A percentile compares a stretch with the other conserved stretches of the same genome.
phyloP scores from a whole-genome alignment of 2,888 invertebrate genomes.

The Petrolisthes cinctipes region DNA sequence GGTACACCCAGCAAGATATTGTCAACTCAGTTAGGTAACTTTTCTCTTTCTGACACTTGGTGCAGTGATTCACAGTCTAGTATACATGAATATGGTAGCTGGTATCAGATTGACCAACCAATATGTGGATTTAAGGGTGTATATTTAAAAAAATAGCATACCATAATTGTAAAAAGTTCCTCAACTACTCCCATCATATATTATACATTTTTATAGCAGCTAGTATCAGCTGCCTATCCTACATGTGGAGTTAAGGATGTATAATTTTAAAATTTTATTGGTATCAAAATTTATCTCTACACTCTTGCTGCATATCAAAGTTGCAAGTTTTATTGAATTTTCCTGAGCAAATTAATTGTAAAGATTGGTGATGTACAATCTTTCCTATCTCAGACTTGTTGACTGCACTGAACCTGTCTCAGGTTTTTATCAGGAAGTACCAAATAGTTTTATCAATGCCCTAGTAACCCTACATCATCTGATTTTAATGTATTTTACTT shows the following conservation, averaged over 20 bases:
- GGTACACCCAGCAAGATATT: constrained; percentile 27
- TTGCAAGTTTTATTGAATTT: too few species aligned
- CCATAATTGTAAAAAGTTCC: background rate
- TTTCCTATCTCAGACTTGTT: too few species aligned
- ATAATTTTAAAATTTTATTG: background rate
- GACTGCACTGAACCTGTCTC: too few species aligned
- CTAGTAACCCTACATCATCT: too few species aligned
- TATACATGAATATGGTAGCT: background rate
- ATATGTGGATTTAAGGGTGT: constrained; percentile 40
- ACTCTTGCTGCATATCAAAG: too few species aligned
- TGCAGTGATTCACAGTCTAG: background rate
- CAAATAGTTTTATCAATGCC: too few species aligned
- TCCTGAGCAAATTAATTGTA: too few species aligned
- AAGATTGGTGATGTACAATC: too few species aligned
- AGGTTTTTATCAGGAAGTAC: too few species aligned
- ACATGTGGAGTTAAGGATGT: background rate
- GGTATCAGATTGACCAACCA: constrained; percentile 38
- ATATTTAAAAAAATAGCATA: constrained; percentile 8
- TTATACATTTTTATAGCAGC: too few species aligned
- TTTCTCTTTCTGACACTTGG: constrained; percentile 22
- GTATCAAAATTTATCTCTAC: background rate
- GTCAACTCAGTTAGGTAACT: constrained; percentile 25
- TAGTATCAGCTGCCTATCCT: background rate
- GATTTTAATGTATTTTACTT: too few species aligned
- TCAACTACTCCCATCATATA: too few species aligned